These are phyloP conservation scores for Cuculus canorus DNA, from an alignment of 2,797 vertebrate species.

Conservation along the genomic window DNA sequence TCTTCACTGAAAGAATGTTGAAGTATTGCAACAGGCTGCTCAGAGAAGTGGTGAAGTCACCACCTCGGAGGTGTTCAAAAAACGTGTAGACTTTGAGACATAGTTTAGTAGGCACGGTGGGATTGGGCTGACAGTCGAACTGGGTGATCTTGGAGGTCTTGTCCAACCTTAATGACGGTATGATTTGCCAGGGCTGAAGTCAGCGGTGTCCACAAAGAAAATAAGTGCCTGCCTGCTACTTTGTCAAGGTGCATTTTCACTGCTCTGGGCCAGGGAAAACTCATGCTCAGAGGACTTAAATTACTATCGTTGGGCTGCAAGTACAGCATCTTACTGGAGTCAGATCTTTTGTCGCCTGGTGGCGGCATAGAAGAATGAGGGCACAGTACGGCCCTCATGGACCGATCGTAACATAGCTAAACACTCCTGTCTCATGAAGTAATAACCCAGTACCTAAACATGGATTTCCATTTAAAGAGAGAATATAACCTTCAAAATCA, in stretches of 20 bases:
- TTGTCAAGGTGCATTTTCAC: not conserved
- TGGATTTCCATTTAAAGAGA: not conserved
- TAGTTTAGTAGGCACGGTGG: too few species aligned
- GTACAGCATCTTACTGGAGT: not conserved
- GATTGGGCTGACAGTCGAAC: too few species aligned
- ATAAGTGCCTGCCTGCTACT: not conserved
- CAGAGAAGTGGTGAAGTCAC: too few species aligned
- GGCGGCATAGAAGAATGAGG: accelerated
- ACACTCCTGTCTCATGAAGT: accelerated
- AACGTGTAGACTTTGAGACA: too few species aligned
- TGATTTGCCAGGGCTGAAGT: not conserved
- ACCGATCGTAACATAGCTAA: accelerated
- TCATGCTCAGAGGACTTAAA: not conserved
- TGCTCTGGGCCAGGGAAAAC: not conserved
- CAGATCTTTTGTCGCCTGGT: too few species aligned
- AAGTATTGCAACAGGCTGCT: too few species aligned
- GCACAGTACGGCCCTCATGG: accelerated
- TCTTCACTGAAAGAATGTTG: too few species aligned
- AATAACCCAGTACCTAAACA: not conserved
- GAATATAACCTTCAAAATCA: not conserved
- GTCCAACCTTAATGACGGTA: too few species aligned
- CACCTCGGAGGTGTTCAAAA: too few species aligned
- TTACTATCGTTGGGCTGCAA: not conserved
- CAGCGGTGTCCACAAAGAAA: not conserved
- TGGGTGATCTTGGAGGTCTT: too few species aligned